These are phyloP conservation scores for Calliopsis andreniformis DNA, from an alignment of 1,140 invertebrate genomes.

Conservation along the genomic window DNA sequence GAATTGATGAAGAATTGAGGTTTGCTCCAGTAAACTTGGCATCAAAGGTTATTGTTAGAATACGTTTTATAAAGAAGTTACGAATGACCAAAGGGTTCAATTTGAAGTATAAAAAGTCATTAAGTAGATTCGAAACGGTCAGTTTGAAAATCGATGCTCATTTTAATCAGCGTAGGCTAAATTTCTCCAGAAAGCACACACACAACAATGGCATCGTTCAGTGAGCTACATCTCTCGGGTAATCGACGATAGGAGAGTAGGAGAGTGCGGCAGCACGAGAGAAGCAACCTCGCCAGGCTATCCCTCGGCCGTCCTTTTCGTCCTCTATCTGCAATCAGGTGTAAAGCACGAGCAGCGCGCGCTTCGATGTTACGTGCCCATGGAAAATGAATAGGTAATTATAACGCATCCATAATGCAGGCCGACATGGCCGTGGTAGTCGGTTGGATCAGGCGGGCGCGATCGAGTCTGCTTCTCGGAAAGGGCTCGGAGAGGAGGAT, in stretches of 20 bases:
- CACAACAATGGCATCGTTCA: background rate
- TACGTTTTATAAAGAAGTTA: too few species aligned
- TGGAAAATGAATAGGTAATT: slow-evolving; percentile 77
- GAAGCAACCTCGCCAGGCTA: background rate
- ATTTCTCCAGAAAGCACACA: background rate
- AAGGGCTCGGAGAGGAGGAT: slow-evolving; percentile 9
- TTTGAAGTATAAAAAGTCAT: too few species aligned
- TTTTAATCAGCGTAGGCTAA: background rate
- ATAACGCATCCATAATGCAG: slow-evolving; percentile 72
- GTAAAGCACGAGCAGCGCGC: slow-evolving; percentile 64
- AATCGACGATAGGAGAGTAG: slow-evolving; percentile 17
- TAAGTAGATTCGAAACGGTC: too few species aligned
- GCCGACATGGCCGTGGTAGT: slow-evolving; percentile 49
- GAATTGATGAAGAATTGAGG: too few species aligned
- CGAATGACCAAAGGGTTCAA: too few species aligned
- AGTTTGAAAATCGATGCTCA: background rate
- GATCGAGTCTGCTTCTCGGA: slow-evolving; percentile 41
- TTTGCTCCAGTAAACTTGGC: too few species aligned
- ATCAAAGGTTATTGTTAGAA: too few species aligned
- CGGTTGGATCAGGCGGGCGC: slow-evolving; percentile 11
- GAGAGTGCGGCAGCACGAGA: background rate
- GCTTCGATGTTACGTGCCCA: slow-evolving; percentile 70
- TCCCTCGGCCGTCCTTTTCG: slow-evolving; percentile 18
- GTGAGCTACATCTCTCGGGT: background rate
- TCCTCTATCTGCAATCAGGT: slow-evolving; percentile 67